Conservation (phyloP, 2,888 invertebrate genomes). For the Leuctra nigra region DNA sequence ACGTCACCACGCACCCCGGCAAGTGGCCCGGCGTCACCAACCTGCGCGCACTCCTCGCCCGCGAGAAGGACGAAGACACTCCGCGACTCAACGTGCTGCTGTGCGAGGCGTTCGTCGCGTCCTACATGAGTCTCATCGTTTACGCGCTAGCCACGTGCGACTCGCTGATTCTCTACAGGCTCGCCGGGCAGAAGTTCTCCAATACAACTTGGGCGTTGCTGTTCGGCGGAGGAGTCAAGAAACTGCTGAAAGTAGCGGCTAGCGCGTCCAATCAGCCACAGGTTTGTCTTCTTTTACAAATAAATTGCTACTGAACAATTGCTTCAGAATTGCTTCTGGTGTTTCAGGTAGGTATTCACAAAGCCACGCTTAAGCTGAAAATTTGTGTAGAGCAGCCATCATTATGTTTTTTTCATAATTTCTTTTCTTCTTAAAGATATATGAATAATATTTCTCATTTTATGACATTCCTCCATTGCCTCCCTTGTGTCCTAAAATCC, state of each 20-base stretch:
- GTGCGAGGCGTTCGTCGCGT: slow-evolving; percentile 86
- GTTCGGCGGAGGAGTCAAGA: slow-evolving; percentile 86
- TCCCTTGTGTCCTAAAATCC: too few relatives aligned
- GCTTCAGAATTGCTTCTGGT: too few relatives aligned
- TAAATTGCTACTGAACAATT: too few relatives aligned
- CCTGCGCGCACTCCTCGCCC: slow-evolving; percentile 77
- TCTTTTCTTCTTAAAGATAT: too few relatives aligned
- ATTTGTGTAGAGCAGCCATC: too few relatives aligned
- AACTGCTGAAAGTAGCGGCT: slow-evolving; percentile 73
- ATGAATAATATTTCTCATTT: too few relatives aligned
- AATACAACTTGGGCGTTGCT: slow-evolving; percentile 72
- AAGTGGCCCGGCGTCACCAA: slow-evolving; percentile 70
- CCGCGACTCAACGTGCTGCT: slow-evolving; percentile 87
- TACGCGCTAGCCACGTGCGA: slow-evolving; percentile 92
- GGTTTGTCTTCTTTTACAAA: too few relatives aligned
- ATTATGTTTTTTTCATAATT: too few relatives aligned
- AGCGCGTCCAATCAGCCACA: slow-evolving; percentile 29
- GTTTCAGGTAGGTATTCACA: too few relatives aligned
- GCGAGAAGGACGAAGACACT: slow-evolving; percentile 92
- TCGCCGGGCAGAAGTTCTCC: slow-evolving; percentile 76
- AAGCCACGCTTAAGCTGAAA: too few relatives aligned
- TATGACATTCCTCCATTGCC: too few relatives aligned
- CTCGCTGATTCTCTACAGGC: slow-evolving; percentile 81
- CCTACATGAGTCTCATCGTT: slow-evolving; percentile 85
- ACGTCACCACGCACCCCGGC: slow-evolving; percentile 70